A percentile compares a stretch with the other conserved stretches of the same genome.
These are phyloP conservation scores for Apis cerana DNA, from an alignment of 1,140 invertebrate genomes.

Conservation along the genomic window DNA sequence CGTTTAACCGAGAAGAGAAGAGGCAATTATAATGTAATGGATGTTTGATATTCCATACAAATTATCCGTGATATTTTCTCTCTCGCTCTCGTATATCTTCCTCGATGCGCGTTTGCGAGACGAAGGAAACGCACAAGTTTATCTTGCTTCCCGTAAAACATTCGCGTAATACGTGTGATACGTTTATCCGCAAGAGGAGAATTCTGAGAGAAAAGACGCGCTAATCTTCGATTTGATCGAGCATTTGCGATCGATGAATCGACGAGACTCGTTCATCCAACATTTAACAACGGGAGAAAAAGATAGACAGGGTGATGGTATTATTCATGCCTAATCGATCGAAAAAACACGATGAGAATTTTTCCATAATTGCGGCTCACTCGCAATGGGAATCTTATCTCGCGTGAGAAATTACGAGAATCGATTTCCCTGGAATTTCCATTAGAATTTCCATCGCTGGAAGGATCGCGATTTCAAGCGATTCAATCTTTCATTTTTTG, in stretches of 20 bases:
- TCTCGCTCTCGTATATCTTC: no score
- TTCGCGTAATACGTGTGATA: no score
- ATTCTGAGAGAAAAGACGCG: no score
- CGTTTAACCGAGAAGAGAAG: neutral
- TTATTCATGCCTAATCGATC: conserved; percentile 10
- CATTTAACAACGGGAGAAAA: neutral
- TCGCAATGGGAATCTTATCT: neutral
- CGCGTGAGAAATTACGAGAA: neutral
- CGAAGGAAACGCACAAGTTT: no score
- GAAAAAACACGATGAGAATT: neutral
- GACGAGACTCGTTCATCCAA: neutral
- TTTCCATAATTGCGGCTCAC: neutral
- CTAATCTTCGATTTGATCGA: no score
- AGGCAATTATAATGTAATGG: conserved; percentile 24
- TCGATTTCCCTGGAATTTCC: neutral
- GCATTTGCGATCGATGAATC: neutral
- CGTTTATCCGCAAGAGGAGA: no score
- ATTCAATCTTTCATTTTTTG: neutral
- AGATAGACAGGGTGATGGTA: neutral
- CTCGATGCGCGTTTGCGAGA: no score
- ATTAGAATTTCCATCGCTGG: neutral
- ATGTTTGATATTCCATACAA: no score
- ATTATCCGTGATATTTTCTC: no score
- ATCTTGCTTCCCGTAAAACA: no score
- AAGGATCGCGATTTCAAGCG: neutral